These are phyloP conservation scores for Alexandromys fortis DNA, from an alignment of 2,113 vertebrate species.

Conservation along the genomic window DNA sequence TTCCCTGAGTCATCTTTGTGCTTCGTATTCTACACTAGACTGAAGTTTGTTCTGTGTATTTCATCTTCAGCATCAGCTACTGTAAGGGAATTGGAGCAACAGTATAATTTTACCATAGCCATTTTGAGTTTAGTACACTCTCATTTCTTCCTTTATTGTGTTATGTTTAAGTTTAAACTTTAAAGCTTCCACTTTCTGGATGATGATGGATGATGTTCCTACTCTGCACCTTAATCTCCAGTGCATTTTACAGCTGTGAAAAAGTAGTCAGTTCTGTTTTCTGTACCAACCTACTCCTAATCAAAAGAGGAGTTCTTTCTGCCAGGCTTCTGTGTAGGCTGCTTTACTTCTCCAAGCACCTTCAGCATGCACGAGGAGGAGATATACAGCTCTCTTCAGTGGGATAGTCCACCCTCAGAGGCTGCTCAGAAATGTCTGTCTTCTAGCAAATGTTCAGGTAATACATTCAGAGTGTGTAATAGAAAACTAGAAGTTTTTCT, in stretches of 20 bases:
- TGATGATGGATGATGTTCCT: slow-evolving; percentile 50
- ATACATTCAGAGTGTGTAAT: not conserved
- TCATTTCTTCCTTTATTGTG: slow-evolving; percentile 63
- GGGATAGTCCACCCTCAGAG: slow-evolving; percentile 40
- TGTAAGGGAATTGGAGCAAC: not conserved
- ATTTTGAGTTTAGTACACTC: not conserved
- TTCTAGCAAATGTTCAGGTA: slow-evolving; percentile 67
- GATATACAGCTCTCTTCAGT: slow-evolving; percentile 61
- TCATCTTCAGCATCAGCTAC: not conserved
- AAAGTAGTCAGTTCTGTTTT: slow-evolving; percentile 48
- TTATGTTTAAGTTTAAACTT: slow-evolving; percentile 16
- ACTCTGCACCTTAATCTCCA: not conserved
- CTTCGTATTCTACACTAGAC: not conserved
- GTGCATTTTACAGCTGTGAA: not conserved
- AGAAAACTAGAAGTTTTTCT: not conserved
- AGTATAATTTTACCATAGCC: not conserved
- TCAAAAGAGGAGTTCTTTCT: not conserved
- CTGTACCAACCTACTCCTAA: not conserved
- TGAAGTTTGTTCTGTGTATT: not conserved
- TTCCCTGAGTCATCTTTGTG: not conserved
- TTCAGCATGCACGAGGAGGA: slow-evolving; percentile 69
- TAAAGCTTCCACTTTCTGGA: slow-evolving; percentile 73
- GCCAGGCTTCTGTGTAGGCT: not conserved
- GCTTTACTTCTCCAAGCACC: not conserved
- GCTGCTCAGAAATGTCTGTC: slow-evolving; percentile 1